These are phyloP conservation scores for Achatina immaculata DNA, from an alignment of 1,140 invertebrate species.

Conservation along the genomic window DNA sequence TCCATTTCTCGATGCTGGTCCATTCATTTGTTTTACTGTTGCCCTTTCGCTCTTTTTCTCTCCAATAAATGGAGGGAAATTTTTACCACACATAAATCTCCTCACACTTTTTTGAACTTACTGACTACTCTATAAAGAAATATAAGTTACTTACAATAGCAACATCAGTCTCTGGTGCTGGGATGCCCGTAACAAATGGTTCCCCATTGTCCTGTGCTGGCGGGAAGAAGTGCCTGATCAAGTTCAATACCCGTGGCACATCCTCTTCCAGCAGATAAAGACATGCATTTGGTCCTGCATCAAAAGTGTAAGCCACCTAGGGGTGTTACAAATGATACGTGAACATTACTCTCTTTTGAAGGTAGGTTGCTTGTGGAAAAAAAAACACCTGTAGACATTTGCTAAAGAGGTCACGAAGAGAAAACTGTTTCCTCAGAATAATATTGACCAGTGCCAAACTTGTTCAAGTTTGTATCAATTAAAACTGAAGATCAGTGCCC, in stretches of 20 bases:
- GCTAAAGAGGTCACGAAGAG: not conserved
- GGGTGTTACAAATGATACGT: constrained; percentile 54
- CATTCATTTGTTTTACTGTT: no score
- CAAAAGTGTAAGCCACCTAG: constrained; percentile 93
- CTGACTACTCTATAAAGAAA: no score
- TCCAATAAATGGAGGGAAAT: no score
- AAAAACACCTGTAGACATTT: not conserved
- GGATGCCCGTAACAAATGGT: constrained; percentile 22
- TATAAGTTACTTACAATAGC: constrained; percentile 16
- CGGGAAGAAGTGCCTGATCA: constrained; percentile 80
- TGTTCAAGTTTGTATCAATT: no score
- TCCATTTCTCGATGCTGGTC: no score
- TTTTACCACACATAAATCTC: no score
- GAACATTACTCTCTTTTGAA: not conserved
- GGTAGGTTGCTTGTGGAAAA: not conserved
- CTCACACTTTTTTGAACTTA: no score
- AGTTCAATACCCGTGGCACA: constrained; percentile 76
- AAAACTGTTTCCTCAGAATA: not conserved
- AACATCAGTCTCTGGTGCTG: not conserved
- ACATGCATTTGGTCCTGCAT: constrained; percentile 97
- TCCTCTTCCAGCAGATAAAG: constrained; percentile 86
- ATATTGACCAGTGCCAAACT: no score
- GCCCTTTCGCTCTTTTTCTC: no score
- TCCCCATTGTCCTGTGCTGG: constrained; percentile 53
- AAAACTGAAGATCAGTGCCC: no score